Evolutionary conservation across 2,888 invertebrate species (phyloP).

Genomic region (Torymus texanus): DNA sequence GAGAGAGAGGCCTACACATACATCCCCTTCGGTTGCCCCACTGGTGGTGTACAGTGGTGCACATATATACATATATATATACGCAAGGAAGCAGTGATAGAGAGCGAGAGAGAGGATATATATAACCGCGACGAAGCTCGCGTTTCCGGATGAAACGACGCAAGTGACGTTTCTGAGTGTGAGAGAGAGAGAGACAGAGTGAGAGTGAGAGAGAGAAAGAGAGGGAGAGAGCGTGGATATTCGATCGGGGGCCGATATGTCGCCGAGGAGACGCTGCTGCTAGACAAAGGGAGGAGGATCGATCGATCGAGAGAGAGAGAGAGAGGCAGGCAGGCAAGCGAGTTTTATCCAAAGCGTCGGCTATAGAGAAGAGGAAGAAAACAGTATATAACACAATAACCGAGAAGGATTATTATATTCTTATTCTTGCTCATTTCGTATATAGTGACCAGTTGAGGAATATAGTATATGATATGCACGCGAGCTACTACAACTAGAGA

Average conservation of each 20-base stretch:
- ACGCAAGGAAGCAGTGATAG: neutral
- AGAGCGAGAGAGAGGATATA: too few relatives aligned
- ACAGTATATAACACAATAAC: neutral
- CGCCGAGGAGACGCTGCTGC: conserved; percentile 43
- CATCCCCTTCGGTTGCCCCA: neutral
- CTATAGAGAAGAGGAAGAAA: neutral
- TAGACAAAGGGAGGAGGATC: conserved; percentile 30
- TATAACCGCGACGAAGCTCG: neutral
- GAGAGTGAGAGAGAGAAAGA: neutral
- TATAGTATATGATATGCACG: neutral
- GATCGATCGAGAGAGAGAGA: conserved; percentile 29
- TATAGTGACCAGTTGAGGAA: too few relatives aligned
- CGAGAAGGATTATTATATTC: neutral
- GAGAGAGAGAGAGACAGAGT: neutral
- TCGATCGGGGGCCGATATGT: conserved; percentile 43
- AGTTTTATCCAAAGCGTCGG: too few relatives aligned
- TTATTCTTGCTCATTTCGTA: too few relatives aligned
- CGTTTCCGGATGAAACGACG: conserved; percentile 41
- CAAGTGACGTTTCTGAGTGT: conserved; percentile 32
- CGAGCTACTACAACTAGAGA: neutral
- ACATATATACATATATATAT: neutral
- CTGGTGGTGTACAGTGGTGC: neutral
- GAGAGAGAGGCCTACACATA: neutral
- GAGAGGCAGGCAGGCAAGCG: neutral
- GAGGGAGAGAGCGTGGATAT: conserved; percentile 8